phyloP scores from a whole-genome alignment of 2,797 vertebrate species.

The Monodelphis domestica region DNA sequence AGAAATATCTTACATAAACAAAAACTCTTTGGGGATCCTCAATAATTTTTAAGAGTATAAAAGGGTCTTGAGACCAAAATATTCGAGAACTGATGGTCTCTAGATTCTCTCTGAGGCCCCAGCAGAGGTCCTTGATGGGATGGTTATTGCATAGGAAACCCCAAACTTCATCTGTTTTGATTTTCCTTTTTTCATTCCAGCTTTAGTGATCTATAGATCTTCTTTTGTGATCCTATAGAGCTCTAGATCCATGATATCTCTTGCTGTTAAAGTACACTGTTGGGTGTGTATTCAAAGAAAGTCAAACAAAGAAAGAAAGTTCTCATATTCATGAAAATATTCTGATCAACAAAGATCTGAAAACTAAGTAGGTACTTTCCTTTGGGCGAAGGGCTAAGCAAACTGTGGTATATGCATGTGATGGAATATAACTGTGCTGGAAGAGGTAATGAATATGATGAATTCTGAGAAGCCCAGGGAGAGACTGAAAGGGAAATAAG shows the following conservation, averaged over 20 bases:
- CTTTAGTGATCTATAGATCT: too few relatives aligned
- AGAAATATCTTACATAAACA: not conserved
- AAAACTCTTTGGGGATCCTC: not conserved
- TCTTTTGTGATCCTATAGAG: too few relatives aligned
- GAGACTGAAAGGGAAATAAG: not conserved
- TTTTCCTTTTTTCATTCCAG: not conserved
- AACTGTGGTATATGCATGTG: not conserved
- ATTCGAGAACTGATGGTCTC: not conserved
- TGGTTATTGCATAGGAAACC: not conserved
- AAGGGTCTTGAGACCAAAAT: not conserved
- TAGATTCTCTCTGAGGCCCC: not conserved
- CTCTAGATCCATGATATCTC: too few relatives aligned
- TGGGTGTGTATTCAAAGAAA: not conserved
- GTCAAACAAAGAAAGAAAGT: not conserved
- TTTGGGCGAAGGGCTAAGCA: not conserved
- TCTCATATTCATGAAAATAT: not conserved
- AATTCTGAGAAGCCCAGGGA: not conserved
- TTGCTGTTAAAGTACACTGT: not conserved
- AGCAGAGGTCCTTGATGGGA: not conserved
- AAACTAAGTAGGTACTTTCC: not conserved
- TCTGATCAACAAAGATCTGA: not conserved
- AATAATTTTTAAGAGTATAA: not conserved
- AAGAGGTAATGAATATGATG: not conserved
- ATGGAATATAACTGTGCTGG: not conserved
- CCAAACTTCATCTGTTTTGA: not conserved